phyloP scores from a whole-genome alignment of 2,888 invertebrate genomes.

The Digitonthophagus gazella region DNA sequence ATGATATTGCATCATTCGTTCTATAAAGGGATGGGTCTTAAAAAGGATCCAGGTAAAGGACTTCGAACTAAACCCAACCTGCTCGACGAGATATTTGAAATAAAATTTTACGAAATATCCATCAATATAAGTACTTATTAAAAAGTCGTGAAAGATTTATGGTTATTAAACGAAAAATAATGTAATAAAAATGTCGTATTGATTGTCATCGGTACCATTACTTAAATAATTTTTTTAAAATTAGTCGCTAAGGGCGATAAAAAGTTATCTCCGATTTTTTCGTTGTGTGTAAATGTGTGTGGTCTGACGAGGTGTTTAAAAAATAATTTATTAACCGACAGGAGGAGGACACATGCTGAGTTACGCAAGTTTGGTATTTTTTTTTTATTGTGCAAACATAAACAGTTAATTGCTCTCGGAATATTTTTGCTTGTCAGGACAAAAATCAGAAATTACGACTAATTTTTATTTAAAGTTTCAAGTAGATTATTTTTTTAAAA shows the following conservation, averaged over 20 bases:
- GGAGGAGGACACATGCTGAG: not conserved
- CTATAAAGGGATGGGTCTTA: not conserved
- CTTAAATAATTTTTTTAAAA: not conserved
- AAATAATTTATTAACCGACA: not conserved
- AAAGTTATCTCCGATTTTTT: not conserved
- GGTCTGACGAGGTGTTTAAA: not conserved
- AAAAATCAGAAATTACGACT: not conserved
- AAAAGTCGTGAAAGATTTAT: not conserved
- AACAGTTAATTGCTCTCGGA: not conserved
- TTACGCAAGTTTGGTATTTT: not conserved
- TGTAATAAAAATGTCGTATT: not conserved
- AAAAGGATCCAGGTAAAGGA: not conserved
- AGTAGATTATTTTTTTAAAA: not conserved
- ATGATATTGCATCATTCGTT: not conserved
- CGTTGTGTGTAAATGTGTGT: not conserved
- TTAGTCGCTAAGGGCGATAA: not conserved
- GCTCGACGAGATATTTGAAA: too few species aligned
- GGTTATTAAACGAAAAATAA: not conserved
- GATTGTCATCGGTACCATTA: not conserved
- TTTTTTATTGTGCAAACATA: not conserved
- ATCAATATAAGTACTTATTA: not conserved
- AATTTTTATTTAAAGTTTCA: not conserved
- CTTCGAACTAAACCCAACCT: not conserved
- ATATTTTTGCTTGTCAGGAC: not conserved
- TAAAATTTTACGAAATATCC: too few species aligned